Evolutionary conservation across 1,140 invertebrate genomes (phyloP).

Genomic region (Drosophila eugracilis): DNA sequence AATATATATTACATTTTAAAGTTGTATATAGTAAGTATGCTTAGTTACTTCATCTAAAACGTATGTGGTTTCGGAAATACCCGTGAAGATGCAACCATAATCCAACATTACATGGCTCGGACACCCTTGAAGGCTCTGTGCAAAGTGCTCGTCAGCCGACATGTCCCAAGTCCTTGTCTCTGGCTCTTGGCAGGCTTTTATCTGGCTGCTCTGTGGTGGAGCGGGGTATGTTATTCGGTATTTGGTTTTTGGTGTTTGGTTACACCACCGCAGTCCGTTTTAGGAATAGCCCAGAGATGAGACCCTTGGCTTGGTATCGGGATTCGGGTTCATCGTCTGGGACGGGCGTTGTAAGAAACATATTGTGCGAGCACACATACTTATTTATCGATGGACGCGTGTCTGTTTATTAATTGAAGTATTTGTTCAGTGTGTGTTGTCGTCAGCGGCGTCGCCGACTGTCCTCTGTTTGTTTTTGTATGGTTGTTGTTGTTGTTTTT

Average conservation of each 20-base stretch:
- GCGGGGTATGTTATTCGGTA: background rate
- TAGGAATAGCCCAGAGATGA: constrained; percentile 27
- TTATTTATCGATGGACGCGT: constrained; percentile 81
- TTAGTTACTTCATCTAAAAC: no score
- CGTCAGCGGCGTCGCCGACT: constrained; percentile 42
- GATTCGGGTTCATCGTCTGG: constrained; percentile 1
- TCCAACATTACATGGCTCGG: constrained; percentile 20
- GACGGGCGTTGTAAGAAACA: constrained; percentile 28
- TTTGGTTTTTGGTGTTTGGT: constrained; percentile 40
- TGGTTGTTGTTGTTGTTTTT: constrained; percentile 52
- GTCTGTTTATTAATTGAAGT: constrained; percentile 83
- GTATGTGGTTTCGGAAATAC: no score
- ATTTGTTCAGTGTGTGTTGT: constrained; percentile 65
- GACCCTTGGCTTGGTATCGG: constrained; percentile 17
- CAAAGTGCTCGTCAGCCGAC: constrained; percentile 13
- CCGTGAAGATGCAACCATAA: constrained; percentile 7
- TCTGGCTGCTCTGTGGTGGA: constrained; percentile 24
- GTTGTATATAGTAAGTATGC: background rate
- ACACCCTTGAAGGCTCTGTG: constrained; percentile 22
- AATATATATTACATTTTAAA: no score
- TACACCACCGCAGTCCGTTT: constrained; percentile 43
- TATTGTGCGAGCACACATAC: constrained; percentile 49
- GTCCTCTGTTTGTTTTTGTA: constrained; percentile 70
- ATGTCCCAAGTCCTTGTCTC: constrained; percentile 48
- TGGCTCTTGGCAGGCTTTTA: constrained; percentile 52